Conservation (phyloP, 1,140 invertebrate species). For the Drosophila leontia region DNA sequence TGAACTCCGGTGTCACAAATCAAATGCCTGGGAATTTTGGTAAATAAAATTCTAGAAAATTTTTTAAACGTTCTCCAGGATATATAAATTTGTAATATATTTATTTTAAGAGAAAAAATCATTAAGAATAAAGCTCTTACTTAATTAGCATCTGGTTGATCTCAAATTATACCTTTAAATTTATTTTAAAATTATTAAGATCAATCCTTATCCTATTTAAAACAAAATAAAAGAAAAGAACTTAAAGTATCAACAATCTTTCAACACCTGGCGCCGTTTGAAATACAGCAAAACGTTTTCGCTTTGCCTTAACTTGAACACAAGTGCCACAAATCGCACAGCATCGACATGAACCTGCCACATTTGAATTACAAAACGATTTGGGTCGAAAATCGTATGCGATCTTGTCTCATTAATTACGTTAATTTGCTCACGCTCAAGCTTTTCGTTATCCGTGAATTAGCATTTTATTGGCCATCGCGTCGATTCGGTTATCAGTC, state of each 20-base stretch:
- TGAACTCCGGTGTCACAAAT: neutral
- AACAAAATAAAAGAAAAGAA: neutral
- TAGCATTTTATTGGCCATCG: slow-evolving; percentile 57
- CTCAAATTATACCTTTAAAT: too few species aligned
- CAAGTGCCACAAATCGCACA: slow-evolving; percentile 46
- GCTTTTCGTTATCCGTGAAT: slow-evolving; percentile 67
- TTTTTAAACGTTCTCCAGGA: fast-evolving
- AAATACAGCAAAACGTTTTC: neutral
- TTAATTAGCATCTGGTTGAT: neutral
- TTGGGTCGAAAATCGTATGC: slow-evolving; percentile 24
- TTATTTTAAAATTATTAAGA: neutral
- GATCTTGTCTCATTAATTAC: slow-evolving; percentile 76
- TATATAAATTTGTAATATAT: neutral
- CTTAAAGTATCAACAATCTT: neutral
- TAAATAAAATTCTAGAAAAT: neutral
- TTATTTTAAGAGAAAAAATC: neutral
- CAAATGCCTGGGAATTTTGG: neutral
- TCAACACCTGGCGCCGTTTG: slow-evolving; percentile 49
- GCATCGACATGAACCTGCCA: slow-evolving; percentile 50
- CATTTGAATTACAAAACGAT: slow-evolving; percentile 75
- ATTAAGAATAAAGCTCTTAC: too few species aligned
- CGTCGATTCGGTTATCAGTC: slow-evolving; percentile 17
- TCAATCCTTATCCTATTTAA: neutral
- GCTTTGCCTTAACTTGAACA: slow-evolving; percentile 6
- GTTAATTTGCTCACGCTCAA: slow-evolving; percentile 70